Percentiles rank a stretch among this genome's conserved stretches.
phyloP scores from a whole-genome alignment of 2,113 vertebrate species.

The Neomonachus schauinslandi region DNA sequence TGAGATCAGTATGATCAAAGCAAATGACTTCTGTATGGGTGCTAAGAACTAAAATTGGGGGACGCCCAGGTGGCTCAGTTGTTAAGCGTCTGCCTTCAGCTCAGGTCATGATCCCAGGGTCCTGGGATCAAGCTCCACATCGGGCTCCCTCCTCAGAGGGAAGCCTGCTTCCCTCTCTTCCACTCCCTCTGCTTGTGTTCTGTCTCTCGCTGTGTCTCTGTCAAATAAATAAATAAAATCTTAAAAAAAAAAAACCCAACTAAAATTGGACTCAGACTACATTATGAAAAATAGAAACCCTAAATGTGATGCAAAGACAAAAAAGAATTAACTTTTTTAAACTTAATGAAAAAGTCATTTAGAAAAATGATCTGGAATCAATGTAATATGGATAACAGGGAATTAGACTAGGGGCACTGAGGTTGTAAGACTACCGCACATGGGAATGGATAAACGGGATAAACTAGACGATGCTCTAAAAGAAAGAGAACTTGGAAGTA shows the following conservation, averaged over 20 bases:
- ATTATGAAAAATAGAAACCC: not conserved
- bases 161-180: too few relatives aligned
- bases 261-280: not conserved
- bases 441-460: not conserved
- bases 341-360: not conserved
- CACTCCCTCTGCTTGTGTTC: too few relatives aligned
- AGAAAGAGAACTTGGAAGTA: not conserved
- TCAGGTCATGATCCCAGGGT: too few relatives aligned
- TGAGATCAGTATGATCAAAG: not conserved
- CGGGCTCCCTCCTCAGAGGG: too few relatives aligned
- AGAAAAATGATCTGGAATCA: not conserved
- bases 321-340: not conserved
- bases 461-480: not conserved
- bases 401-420: not conserved
- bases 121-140: too few relatives aligned
- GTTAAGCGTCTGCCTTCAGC: too few relatives aligned
- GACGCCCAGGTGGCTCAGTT: too few relatives aligned
- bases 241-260: too few relatives aligned
- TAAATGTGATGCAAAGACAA: not conserved
- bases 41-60: not conserved
- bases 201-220: too few relatives aligned
- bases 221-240: too few relatives aligned
- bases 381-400: not conserved
- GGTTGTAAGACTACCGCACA: not conserved
- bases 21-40: not conserved